These are phyloP conservation scores for Verasper variegatus DNA, from an alignment of 2,113 vertebrate genomes.

Conservation along the genomic window DNA sequence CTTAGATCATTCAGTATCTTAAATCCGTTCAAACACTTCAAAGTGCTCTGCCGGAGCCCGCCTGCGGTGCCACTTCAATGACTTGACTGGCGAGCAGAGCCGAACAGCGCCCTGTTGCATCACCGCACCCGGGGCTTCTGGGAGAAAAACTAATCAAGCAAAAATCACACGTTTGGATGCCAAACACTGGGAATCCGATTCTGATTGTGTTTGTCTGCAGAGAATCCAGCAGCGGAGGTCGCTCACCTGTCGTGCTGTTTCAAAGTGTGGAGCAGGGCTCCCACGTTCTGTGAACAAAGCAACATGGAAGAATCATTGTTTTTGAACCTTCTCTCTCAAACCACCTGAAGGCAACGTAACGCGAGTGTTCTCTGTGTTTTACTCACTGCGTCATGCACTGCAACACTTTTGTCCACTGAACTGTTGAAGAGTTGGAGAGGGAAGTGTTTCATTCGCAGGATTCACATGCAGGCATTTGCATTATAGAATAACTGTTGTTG, in stretches of 20 bases:
- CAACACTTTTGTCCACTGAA: conserved; percentile 90
- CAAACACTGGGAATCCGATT: conserved; percentile 38
- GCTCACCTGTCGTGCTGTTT: conserved; percentile 88
- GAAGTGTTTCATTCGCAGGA: conserved; percentile 17
- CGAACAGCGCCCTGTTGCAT: conserved; percentile 48
- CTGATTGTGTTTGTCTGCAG: conserved; percentile 24
- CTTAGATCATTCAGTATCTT: conserved; percentile 54
- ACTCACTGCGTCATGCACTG: conserved; percentile 88
- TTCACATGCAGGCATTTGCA: conserved; percentile 12
- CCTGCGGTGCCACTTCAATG: conserved; percentile 69
- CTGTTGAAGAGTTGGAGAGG: conserved; percentile 77
- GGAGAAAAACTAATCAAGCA: conserved; percentile 60
- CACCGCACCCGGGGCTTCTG: conserved; percentile 52
- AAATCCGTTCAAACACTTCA: conserved; percentile 70
- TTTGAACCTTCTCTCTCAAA: neutral
- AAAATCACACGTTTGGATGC: conserved; percentile 63
- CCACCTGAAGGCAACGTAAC: neutral
- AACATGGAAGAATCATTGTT: neutral
- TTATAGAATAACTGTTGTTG: neutral
- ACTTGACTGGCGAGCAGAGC: conserved; percentile 39
- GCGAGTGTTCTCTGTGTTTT: neutral
- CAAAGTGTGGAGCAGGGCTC: conserved; percentile 84
- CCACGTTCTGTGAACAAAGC: conserved; percentile 80
- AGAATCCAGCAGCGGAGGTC: conserved; percentile 32
- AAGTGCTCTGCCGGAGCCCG: conserved; percentile 56